A percentile compares a stretch with the other conserved stretches of the same genome.
These are phyloP conservation scores for Stegophylla sp. DNA, from an alignment of 2,888 invertebrate species.

Conservation along the genomic window DNA sequence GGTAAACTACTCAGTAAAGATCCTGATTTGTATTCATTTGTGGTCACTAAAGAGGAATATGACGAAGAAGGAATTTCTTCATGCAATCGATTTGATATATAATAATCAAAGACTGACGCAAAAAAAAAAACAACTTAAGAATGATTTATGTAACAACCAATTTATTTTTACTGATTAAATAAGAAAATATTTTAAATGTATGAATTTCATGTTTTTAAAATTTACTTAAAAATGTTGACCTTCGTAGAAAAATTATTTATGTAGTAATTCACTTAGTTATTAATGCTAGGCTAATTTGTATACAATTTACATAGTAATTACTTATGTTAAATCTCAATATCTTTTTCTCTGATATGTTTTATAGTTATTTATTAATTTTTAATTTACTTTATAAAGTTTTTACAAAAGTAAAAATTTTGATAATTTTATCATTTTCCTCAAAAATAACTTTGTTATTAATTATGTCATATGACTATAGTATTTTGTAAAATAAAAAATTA, in stretches of 20 bases:
- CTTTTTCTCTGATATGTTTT: neutral
- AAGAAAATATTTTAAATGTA: neutral
- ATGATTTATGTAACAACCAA: neutral
- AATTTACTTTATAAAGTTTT: neutral
- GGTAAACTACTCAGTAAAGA: conserved; percentile 79
- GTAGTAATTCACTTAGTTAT: too few species aligned
- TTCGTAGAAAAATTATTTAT: too few species aligned
- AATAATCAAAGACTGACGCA: conserved; percentile 19
- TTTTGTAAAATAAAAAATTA: conserved; percentile 1
- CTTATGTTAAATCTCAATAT: too few species aligned
- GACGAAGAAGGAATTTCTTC: conserved; percentile 80
- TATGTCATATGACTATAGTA: neutral
- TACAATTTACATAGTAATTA: too few species aligned
- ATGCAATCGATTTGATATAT: conserved; percentile 69
- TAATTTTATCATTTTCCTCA: neutral
- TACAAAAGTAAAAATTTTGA: neutral
- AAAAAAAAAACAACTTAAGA: neutral
- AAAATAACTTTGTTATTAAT: too few species aligned
- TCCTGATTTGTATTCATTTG: conserved; percentile 74
- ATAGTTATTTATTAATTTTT: neutral
- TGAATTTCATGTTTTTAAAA: too few species aligned
- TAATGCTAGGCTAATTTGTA: too few species aligned
- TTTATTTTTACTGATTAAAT: neutral
- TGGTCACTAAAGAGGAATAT: conserved; percentile 84
- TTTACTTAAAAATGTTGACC: too few species aligned